Evolutionary conservation across 2,113 vertebrate genomes (phyloP).

Genomic region (Ovis canadensis): DNA sequence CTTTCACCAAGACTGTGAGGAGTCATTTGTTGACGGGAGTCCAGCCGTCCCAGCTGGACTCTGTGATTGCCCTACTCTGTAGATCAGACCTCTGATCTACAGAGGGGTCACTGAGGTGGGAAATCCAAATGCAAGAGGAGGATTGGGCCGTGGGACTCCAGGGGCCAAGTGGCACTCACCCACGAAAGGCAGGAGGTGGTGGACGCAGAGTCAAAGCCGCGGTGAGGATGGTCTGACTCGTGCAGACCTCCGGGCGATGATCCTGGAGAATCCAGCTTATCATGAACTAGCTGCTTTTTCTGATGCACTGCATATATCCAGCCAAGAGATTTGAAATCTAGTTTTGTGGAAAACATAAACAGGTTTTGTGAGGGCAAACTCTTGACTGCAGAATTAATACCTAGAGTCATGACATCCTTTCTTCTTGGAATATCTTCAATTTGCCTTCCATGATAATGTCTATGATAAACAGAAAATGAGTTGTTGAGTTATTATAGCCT

Average conservation of each 20-base stretch:
- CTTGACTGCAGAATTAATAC: neutral
- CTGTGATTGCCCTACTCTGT: neutral
- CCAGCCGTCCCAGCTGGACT: neutral
- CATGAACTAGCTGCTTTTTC: neutral
- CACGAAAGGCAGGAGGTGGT: neutral
- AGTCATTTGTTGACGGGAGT: neutral
- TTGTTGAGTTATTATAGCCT: neutral
- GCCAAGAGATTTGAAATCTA: neutral
- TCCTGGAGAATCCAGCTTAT: neutral
- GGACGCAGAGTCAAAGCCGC: rapidly evolving
- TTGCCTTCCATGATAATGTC: neutral
- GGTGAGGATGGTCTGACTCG: rapidly evolving
- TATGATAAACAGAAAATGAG: neutral
- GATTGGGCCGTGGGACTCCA: rapidly evolving
- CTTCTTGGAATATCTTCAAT: neutral
- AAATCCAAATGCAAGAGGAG: neutral
- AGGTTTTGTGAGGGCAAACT: neutral
- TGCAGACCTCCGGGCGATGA: neutral
- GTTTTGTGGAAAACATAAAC: neutral
- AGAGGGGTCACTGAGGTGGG: neutral
- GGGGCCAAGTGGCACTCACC: neutral
- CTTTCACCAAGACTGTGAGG: neutral
- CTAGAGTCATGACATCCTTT: neutral
- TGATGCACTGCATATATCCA: neutral
- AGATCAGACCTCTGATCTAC: neutral